These are phyloP conservation scores for Aleiodes leptofemur DNA, from an alignment of 2,888 invertebrate genomes.

Conservation along the genomic window DNA sequence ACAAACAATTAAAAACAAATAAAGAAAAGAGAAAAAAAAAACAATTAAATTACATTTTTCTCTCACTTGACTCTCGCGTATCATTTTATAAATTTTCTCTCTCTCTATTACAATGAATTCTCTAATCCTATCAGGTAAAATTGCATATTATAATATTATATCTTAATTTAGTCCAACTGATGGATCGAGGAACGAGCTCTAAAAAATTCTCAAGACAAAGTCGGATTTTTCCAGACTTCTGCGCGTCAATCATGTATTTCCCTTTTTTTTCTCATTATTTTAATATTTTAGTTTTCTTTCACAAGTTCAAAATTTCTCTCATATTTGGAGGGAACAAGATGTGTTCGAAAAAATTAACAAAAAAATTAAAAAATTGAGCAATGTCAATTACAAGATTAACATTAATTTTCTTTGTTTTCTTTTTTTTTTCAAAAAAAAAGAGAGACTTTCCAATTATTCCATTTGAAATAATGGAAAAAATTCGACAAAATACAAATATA, in stretches of 20 bases:
- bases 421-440: too few relatives aligned
- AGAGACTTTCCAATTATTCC: not conserved
- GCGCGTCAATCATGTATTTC: constrained; percentile 10
- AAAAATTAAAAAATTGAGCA: constrained; percentile 32
- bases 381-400: constrained; percentile 11
- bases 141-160: constrained; percentile 27
- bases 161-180: constrained; percentile 21
- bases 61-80: constrained; percentile 11
- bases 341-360: constrained; percentile 14
- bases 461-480: constrained; percentile 8
- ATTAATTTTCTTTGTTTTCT: not conserved
- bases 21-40: constrained; percentile 12
- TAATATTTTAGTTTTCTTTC: not conserved
- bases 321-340: constrained; percentile 27
- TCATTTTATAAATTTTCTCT: constrained; percentile 21
- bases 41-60: constrained; percentile 19
- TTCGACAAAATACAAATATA: not conserved
- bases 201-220: not conserved
- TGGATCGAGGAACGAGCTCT: constrained; percentile 27
- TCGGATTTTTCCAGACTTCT: not conserved
- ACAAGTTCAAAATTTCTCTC: not conserved
- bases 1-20: constrained; percentile 23
- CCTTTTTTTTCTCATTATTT: not conserved
- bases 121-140: constrained; percentile 34
- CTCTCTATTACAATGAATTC: constrained; percentile 32